Conservation (phyloP, 2,113 vertebrate genomes). For the Tyrannus savana region DNA sequence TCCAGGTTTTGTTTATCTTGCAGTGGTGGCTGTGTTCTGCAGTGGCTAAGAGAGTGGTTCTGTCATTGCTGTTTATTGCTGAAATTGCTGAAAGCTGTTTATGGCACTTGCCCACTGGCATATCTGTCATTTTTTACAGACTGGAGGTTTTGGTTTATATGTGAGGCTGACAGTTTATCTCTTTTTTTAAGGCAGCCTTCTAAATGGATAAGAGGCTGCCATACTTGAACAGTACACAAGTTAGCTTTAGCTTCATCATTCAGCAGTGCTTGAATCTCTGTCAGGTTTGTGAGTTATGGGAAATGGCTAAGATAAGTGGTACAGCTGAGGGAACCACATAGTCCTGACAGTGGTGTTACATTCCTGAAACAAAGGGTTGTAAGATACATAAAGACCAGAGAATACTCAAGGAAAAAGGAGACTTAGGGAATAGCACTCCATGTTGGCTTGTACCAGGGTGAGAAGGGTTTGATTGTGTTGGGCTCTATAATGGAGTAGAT, state of each 20-base stretch:
- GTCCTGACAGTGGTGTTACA: fast-evolving
- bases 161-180: not conserved
- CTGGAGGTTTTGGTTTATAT: not conserved
- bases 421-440: not conserved
- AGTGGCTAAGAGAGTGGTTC: not conserved
- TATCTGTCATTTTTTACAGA: not conserved
- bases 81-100: not conserved
- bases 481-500: not conserved
- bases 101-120: not conserved
- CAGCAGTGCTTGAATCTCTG: not conserved
- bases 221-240: not conserved
- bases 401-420: not conserved
- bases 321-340: not conserved
- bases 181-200: not conserved
- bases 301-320: not conserved
- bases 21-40: not conserved
- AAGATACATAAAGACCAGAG: not conserved
- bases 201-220: not conserved
- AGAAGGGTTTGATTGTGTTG: not conserved
- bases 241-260: not conserved
- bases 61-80: not conserved
- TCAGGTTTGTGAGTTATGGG: not conserved
- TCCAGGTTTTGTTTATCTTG: not conserved
- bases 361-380: not conserved
- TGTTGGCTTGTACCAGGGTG: not conserved